Conservation (phyloP, 2,113 vertebrate species). For the Centrocercus urophasianus region DNA sequence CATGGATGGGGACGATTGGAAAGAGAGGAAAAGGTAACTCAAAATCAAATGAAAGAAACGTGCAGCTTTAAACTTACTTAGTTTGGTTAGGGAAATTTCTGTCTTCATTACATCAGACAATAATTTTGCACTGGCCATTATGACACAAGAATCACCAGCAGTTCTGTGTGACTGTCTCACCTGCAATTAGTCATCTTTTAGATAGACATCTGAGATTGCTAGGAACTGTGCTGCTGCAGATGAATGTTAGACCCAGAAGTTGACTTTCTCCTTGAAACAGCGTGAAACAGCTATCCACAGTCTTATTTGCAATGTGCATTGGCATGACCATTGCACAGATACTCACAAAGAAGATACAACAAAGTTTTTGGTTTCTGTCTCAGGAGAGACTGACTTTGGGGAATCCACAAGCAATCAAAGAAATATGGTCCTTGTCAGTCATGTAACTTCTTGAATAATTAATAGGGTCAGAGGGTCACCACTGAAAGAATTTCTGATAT, state of each 20-base stretch:
- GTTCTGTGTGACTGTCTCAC: not conserved
- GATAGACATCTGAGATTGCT: not conserved
- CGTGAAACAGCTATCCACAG: not conserved
- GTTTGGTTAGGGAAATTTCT: not conserved
- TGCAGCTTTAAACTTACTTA: not conserved
- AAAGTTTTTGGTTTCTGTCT: not conserved
- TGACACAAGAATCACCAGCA: not conserved
- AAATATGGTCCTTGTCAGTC: not conserved
- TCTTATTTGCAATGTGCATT: fast-evolving
- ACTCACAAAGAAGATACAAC: not conserved
- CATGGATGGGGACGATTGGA: not conserved
- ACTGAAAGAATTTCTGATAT: not conserved
- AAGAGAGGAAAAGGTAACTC: not conserved
- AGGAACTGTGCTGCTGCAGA: not conserved
- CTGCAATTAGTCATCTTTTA: not conserved
- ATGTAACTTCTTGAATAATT: not conserved
- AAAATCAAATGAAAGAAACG: not conserved
- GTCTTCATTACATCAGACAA: not conserved
- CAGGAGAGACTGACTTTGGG: not conserved
- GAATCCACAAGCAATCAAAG: not conserved
- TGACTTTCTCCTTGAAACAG: not conserved
- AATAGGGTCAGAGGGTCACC: not conserved
- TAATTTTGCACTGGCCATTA: not conserved
- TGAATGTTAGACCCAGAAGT: not conserved
- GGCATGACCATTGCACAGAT: fast-evolving